phyloP scores from a whole-genome alignment of 2,888 invertebrate species.

The Argyresthia goedartella region DNA sequence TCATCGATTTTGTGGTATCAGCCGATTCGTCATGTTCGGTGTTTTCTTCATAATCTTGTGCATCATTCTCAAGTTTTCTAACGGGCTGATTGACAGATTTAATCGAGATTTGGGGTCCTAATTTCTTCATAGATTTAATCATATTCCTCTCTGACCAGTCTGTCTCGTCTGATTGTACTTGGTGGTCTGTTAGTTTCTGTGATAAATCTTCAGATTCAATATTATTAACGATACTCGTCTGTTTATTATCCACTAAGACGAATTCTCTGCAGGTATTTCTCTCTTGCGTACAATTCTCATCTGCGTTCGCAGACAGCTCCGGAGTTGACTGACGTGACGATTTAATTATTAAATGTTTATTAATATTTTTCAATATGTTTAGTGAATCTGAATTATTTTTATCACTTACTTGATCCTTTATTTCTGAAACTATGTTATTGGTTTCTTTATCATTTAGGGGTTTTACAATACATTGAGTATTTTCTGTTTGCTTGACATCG shows the following conservation, averaged over 20 bases:
- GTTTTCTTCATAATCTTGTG: neutral
- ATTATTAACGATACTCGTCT: too few relatives aligned
- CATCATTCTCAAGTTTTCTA: neutral
- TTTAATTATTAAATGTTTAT: neutral
- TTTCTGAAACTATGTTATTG: neutral
- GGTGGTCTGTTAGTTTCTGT: too few relatives aligned
- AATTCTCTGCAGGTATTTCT: neutral
- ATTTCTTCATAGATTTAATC: neutral
- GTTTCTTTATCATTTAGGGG: neutral
- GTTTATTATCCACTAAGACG: too few relatives aligned
- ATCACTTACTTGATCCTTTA: neutral
- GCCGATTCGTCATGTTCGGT: conserved; percentile 5
- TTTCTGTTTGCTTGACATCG: neutral
- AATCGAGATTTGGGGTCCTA: neutral
- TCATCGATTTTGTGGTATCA: neutral
- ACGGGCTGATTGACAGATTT: neutral
- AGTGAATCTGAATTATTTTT: neutral
- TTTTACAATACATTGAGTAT: neutral
- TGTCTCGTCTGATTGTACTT: too few relatives aligned
- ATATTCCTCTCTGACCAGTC: too few relatives aligned
- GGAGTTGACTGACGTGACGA: neutral
- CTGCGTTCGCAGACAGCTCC: neutral
- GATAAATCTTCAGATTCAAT: too few relatives aligned
- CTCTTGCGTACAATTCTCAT: neutral
- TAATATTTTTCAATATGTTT: neutral